Evolutionary conservation across 2,888 invertebrate genomes (phyloP).

Genomic region (Agriopis marginaria): DNA sequence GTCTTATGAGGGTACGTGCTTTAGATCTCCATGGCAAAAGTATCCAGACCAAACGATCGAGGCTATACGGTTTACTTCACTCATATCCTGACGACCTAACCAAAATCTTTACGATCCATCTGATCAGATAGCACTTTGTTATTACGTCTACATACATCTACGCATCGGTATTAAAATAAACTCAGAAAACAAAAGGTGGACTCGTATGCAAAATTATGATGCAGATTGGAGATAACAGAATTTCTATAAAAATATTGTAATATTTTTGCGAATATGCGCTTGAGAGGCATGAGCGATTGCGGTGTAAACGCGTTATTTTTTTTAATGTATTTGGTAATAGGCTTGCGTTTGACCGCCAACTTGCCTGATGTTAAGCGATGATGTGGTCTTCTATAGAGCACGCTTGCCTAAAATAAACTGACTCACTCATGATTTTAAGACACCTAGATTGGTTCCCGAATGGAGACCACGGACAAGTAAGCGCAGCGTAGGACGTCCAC

Average conservation of each 20-base stretch:
- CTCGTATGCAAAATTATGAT: constrained; percentile 60
- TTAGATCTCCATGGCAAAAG: constrained; percentile 6
- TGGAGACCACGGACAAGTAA: too few relatives aligned
- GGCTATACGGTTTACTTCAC: neutral
- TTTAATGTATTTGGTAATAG: constrained; percentile 55
- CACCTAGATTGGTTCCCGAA: too few relatives aligned
- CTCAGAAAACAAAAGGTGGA: constrained; percentile 50
- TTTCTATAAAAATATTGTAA: constrained; percentile 50
- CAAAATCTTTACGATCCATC: constrained; percentile 43
- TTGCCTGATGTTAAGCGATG: too few relatives aligned
- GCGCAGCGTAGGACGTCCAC: too few relatives aligned
- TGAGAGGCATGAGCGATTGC: constrained; percentile 39
- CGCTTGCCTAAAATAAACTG: too few relatives aligned
- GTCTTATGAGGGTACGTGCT: constrained; percentile 10
- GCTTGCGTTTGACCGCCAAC: constrained; percentile 39
- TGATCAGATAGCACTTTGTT: constrained; percentile 40
- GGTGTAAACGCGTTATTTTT: constrained; percentile 44
- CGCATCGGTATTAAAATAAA: constrained; percentile 42
- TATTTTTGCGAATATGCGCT: constrained; percentile 44
- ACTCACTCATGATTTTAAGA: too few relatives aligned
- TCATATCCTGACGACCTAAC: constrained; percentile 6
- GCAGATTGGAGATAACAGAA: constrained; percentile 54
- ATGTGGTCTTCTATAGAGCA: too few relatives aligned
- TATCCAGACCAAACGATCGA: neutral
- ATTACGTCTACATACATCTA: constrained; percentile 40